A percentile compares a stretch with the other conserved stretches of the same genome.
phyloP scores from a whole-genome alignment of 2,888 invertebrate genomes.

The Cataglyphis cursor region DNA sequence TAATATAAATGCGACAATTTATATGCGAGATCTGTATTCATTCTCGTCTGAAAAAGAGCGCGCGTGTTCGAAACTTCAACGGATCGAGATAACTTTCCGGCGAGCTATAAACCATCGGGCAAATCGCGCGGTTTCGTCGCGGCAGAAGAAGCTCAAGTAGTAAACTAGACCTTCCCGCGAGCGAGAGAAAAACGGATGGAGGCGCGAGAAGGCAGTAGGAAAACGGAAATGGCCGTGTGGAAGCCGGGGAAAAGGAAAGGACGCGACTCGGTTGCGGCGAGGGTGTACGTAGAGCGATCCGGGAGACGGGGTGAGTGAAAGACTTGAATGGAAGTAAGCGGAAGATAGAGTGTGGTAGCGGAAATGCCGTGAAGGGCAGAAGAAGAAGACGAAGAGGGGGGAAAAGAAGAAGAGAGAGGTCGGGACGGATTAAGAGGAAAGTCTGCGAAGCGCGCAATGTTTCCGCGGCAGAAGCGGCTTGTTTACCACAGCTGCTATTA shows the following conservation, averaged over 20 bases:
- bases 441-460: conserved; percentile 72
- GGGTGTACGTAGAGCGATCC: not conserved
- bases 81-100: conserved; percentile 43
- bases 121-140: conserved; percentile 42
- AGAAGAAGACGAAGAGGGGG: conserved; percentile 37
- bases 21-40: not conserved
- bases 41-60: not conserved
- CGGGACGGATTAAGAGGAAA: conserved; percentile 68
- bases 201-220: conserved; percentile 54
- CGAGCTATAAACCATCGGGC: conserved; percentile 41
- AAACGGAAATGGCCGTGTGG: conserved; percentile 65
- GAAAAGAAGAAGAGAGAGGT: conserved; percentile 34
- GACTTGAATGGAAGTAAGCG: conserved; percentile 65
- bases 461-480: conserved; percentile 80
- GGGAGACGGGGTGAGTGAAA: conserved; percentile 35
- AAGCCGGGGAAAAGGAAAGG: conserved; percentile 25
- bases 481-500: conserved; percentile 83
- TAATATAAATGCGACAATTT: conserved; percentile 17
- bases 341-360: conserved; percentile 58
- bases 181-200: conserved; percentile 49
- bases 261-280: conserved; percentile 19
- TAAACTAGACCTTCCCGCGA: conserved; percentile 33
- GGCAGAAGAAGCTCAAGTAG: conserved; percentile 18
- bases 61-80: conserved; percentile 2
- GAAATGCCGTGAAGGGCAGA: conserved; percentile 35